Evolutionary conservation across 2,888 invertebrate genomes (phyloP), one percentile per base, ranked within the genome.

Genomic region (Orthosia gothica): DNA sequence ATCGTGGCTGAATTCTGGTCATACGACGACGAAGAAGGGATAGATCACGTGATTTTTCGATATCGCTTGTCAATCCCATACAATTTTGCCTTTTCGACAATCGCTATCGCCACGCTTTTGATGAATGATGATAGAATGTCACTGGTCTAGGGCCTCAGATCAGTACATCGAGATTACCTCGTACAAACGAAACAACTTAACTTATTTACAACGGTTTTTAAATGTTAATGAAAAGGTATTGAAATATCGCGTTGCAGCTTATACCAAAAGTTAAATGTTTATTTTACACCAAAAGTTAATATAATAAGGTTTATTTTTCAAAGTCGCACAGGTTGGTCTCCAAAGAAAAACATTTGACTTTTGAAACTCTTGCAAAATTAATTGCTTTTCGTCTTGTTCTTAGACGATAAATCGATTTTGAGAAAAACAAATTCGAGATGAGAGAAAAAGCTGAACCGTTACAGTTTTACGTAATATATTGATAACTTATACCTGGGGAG

Each of bases 261-360:
- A 23, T 20, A 58, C 18, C 32, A 63, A 72, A 79, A 63, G 20
- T 72, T 55, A n/a, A n/a, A 40, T 23, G 20, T 63, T 40, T 63
- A 64, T 73, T 83, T 69, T 40, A 55, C 69, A 62, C 47, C 50
- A 50, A 81, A 75, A 70, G 58, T 81, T 74, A n/a, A 20, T 63
- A 80, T 63, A 80, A 61, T 58, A 75, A 74, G 50, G 58, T 84
- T 84, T 81, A 66, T 66, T 71, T 84, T 75, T 69, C 76, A 68
- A 81, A 84, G 81, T 70, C 45, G 18, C 26, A 58, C 65, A 82
- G 47, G 15, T 52, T 80, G 69, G 70, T 69, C 68, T 81, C 68
- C 54, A 55, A 76, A 71, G 70, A 81, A 84, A 75, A 82, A 84
- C 71, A 81, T 68, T 84, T 69, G 82, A 71, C 65, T 81, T 81